Conservation (phyloP, 2,113 vertebrate species). For the Caretta caretta region DNA sequence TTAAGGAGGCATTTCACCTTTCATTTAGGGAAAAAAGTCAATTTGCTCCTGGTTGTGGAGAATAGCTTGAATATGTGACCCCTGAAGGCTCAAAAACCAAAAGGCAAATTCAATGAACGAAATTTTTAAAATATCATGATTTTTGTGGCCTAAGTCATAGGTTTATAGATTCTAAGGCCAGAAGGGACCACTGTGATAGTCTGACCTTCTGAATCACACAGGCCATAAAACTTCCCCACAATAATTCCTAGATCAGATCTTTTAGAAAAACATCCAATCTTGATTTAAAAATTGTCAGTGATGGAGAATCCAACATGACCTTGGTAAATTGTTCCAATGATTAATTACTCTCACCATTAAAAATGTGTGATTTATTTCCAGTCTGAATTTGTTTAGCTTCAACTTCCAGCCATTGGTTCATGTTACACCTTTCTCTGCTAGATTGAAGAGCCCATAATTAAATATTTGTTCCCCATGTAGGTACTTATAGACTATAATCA, state of each 20-base stretch:
- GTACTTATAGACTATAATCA: too few species aligned
- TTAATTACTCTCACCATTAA: not conserved
- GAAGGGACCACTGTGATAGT: not conserved
- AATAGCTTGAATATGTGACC: not conserved
- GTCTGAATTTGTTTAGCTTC: not conserved
- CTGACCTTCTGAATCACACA: not conserved
- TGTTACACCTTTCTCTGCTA: too few species aligned
- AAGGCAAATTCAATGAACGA: not conserved
- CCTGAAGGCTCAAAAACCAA: not conserved
- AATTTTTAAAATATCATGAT: not conserved
- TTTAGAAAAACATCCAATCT: not conserved
- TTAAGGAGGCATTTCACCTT: not conserved
- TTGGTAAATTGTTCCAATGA: not conserved
- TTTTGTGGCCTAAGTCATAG: not conserved
- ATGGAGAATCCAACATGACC: not conserved
- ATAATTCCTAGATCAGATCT: not conserved
- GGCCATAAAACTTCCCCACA: not conserved
- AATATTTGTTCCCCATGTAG: too few species aligned
- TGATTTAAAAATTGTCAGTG: not conserved
- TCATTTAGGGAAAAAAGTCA: not conserved
- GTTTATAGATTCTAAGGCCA: not conserved
- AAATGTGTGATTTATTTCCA: not conserved
- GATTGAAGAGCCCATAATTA: too few species aligned
- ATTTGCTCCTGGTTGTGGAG: not conserved
- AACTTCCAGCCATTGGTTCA: not conserved